These are phyloP conservation scores for Ptilodon capucinus DNA, from an alignment of 2,888 invertebrate genomes.

Conservation along the genomic window DNA sequence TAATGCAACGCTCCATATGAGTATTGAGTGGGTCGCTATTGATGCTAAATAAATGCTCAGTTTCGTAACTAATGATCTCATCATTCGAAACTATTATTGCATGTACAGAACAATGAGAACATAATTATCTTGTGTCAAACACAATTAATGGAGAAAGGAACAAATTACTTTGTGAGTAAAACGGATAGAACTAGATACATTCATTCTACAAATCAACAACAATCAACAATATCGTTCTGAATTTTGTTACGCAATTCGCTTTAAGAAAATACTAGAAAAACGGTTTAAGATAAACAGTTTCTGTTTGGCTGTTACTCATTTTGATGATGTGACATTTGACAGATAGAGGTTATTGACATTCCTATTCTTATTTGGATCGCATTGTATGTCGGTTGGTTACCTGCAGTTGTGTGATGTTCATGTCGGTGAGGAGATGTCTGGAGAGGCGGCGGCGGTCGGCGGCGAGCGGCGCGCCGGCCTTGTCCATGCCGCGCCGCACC, in stretches of 20 bases:
- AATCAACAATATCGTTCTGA: no score
- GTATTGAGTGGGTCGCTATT: conserved; percentile 7
- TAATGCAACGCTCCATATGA: conserved; percentile 6
- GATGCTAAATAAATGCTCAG: background rate
- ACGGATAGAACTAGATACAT: no score
- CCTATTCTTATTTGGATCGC: no score
- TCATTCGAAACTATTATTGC: conserved; percentile 6
- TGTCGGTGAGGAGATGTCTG: conserved; percentile 92
- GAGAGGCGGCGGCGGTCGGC: conserved; percentile 92
- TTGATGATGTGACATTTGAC: no score
- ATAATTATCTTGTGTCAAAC: conserved; percentile 1
- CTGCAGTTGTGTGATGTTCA: conserved; percentile 95
- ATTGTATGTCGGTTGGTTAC: no score
- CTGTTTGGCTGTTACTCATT: no score
- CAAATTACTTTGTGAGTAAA: background rate
- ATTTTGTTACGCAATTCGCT: no score
- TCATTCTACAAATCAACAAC: background rate
- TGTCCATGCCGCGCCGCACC: conserved; percentile 89
- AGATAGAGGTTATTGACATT: no score
- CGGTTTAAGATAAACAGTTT: no score
- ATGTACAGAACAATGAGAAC: background rate
- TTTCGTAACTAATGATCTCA: background rate
- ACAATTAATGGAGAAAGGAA: background rate
- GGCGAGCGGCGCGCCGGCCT: conserved; percentile 92
- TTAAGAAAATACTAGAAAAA: no score